Evolutionary conservation across 2,113 vertebrate genomes (phyloP), one percentile per base, ranked within the genome.

Genomic region (Megaptera novaeangliae): DNA sequence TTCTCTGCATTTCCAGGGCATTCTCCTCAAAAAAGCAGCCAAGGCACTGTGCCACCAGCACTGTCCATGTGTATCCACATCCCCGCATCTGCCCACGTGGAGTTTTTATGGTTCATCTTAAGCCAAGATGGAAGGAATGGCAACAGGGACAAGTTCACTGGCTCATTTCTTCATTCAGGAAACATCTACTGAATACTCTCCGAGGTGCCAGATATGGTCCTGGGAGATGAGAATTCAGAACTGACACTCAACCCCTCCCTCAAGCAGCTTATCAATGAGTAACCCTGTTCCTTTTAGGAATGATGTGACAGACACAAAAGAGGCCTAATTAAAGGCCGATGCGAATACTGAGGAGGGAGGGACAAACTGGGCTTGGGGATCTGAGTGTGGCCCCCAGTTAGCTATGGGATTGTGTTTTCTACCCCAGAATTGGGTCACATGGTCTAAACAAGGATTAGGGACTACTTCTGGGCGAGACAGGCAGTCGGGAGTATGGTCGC

Each of bases 1-100:
- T 46, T 31, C 49, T 93, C 59, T 78, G 29, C 44, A 8, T 83
- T 59, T 66, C 39, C 6, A 52, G 77, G 66, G 29, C 27, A 18
- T 49, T 20, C 20, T 63, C 41, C 66, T 91, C 55, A 85, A 36
- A 88, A 59, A 34, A 18, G 39, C 59, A 89, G 6, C 64, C 57
- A 44, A 8, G 12, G 27, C 3, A 0, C 21, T 13, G 12, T 4
- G 20, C 46, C 7, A 2, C 10, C 27, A 7, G 29, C 63, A 2
- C 20, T 2, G 25, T 3, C 6, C 61, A 31, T 0, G 0, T 17
- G 36, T 1, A 14, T 64, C 25, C 1, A 0, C 20, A 2, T 89
- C 57, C 72, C 86, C 18, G 5, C 29, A 14, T 41, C 63, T 36
- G 44, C n/a, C 92, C 52, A 9, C 44, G 0, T 9, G 14, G 68